Conservation (phyloP, 1,140 invertebrate species). For the Eufriesea mexicana region DNA sequence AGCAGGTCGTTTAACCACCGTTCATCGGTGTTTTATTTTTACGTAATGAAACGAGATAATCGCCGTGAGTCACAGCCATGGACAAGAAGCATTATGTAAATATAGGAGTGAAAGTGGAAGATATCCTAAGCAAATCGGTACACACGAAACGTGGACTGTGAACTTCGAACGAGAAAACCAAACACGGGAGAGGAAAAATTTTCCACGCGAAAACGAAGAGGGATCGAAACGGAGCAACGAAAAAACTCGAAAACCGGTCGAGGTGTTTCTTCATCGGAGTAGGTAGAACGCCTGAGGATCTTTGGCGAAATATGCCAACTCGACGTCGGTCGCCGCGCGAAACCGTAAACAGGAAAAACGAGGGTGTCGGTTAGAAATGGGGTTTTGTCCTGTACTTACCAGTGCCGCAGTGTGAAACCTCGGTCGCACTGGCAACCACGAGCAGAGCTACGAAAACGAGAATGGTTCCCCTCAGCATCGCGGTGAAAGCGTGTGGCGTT, state of each 20-base stretch:
- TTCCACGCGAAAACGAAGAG: no score
- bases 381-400: constrained; percentile 53
- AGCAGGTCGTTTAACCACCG: background rate
- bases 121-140: no score
- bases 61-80: rapidly evolving
- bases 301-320: no score
- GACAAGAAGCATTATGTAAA: no score
- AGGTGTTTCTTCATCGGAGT: no score
- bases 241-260: background rate
- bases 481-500: constrained; percentile 64
- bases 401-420: constrained; percentile 67
- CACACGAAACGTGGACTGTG: background rate
- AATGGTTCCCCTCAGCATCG: constrained; percentile 71
- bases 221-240: background rate
- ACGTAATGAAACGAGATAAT: background rate
- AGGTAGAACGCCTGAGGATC: no score
- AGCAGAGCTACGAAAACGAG: constrained; percentile 68
- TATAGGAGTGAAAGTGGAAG: no score
- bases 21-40: background rate
- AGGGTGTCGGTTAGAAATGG: no score
- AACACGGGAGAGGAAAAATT: no score
- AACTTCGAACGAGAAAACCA: background rate
- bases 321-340: no score
- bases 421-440: constrained; percentile 62
- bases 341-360: background rate